Base-by-base conservation (phyloP, 2,113 vertebrate species). In the Oreamnos americanus region DNA sequence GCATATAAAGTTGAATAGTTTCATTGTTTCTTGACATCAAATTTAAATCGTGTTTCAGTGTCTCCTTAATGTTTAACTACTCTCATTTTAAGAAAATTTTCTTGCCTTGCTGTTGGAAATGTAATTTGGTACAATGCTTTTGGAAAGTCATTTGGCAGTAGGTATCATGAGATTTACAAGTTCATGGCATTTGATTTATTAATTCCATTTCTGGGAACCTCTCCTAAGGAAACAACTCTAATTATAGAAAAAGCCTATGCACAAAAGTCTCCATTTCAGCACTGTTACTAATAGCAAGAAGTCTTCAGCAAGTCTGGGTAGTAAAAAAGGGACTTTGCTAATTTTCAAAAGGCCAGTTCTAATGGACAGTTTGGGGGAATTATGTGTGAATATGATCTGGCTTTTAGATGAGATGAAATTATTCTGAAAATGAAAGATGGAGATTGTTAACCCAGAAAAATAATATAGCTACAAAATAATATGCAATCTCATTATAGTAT, bases 211-310 rank as follows among this genome's bases (percentile, higher is more conserved):
- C 97, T 98, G 97, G 96, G 98, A 98, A 98, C 78, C 57, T 97
- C 94, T 98, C 97, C 97, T 98, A 98, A 96, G 96, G 96, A 98
- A 98, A 98, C 83, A 98, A 84, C 96, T 98, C 97, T 98, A 98
- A 98, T 96, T 97, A 98, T 97, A 98, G 97, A 97, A 98, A 97
- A 98, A 94, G 28, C 14, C 49, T 93, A 97, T 93, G 91, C 86
- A 91, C 86, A 94, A 81, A 97, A 96, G 74, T 97, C 94, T 95
- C 94, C 91, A 98, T 95, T 97, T 97, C 83, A 93, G 55, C 83
- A 96, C 92, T 89, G 76, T 93, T 98, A 93, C 76, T 96, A 91
- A 95, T 60, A 94, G 67, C 33, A 96, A 97, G 95, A 91, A 47
- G 60, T 81, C 91, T 94, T 97, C 82, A 92, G n/a, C 23, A 95